These are phyloP conservation scores for Arion vulgaris DNA, from an alignment of 1,140 invertebrate genomes.

Conservation along the genomic window DNA sequence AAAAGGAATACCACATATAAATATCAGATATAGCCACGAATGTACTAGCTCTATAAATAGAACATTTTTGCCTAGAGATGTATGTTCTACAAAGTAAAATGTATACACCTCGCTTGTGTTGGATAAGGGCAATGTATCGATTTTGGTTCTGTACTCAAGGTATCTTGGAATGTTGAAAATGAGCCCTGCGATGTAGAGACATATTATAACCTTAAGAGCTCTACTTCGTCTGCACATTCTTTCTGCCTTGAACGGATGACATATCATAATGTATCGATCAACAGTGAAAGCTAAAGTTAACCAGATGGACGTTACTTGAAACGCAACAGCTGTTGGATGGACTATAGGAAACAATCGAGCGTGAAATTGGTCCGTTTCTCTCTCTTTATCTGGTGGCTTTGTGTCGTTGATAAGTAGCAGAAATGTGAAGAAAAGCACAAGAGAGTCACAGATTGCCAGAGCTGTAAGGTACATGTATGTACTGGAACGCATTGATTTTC, in stretches of 20 bases:
- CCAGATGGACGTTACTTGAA: conserved; percentile 72
- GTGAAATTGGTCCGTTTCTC: conserved; percentile 52
- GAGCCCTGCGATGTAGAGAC: conserved; percentile 56
- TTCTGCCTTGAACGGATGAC: conserved; percentile 71
- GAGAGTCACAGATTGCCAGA: conserved; percentile 67
- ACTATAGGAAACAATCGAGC: conserved; percentile 67
- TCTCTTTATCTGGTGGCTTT: conserved; percentile 47
- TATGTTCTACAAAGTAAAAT: conserved; percentile 53
- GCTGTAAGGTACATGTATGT: conserved; percentile 70
- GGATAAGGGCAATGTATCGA: conserved; percentile 26
- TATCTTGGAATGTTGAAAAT: conserved; percentile 69
- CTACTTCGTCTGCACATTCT: conserved; percentile 62
- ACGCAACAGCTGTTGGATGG: conserved; percentile 65
- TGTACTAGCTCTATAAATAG: conserved; percentile 67
- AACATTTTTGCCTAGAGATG: conserved; percentile 59
- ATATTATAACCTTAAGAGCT: conserved; percentile 63
- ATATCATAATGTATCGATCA: conserved; percentile 73
- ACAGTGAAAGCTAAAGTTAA: conserved; percentile 72
- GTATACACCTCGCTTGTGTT: conserved; percentile 39
- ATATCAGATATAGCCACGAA: conserved; percentile 69
- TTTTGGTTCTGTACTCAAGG: conserved; percentile 66
- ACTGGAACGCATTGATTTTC: conserved; percentile 65
- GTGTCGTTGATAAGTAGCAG: conserved; percentile 61
- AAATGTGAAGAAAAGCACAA: conserved; percentile 65
- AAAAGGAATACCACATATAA: conserved; percentile 70